phyloP scores from a whole-genome alignment of 1,140 invertebrate genomes.

The Schlechtendalia chinensis region DNA sequence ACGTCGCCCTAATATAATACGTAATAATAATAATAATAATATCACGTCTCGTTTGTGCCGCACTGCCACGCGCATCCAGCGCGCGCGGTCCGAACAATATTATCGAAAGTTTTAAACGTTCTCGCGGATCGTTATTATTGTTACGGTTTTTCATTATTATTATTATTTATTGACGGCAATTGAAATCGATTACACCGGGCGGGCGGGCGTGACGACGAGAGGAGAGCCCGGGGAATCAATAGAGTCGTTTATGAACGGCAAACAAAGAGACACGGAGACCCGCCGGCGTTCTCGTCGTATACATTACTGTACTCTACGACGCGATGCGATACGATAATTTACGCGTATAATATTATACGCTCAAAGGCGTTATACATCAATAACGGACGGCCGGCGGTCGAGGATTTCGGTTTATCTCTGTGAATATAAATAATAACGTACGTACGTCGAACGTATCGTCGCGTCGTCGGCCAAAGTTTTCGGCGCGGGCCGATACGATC shows the following conservation, averaged over 20 bases:
- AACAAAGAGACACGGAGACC: slow-evolving; percentile 4
- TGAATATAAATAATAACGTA: too few relatives aligned
- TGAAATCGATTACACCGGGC: slow-evolving; percentile 23
- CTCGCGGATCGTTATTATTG: background rate
- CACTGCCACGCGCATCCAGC: background rate
- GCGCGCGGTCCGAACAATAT: background rate
- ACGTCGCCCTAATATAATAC: too few relatives aligned
- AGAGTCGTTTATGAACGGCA: slow-evolving; percentile 3
- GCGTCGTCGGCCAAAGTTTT: background rate
- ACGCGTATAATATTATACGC: background rate
- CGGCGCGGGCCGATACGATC: too few relatives aligned
- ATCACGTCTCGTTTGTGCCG: background rate
- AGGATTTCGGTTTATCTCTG: too few relatives aligned
- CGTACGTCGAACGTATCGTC: too few relatives aligned
- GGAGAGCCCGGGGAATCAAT: slow-evolving; percentile 7
- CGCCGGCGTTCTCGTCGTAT: background rate
- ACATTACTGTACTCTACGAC: too few relatives aligned
- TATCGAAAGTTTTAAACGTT: background rate
- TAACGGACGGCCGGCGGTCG: too few relatives aligned
- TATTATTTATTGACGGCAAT: background rate
- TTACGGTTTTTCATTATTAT: background rate
- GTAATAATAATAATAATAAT: too few relatives aligned
- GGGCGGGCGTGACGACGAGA: background rate
- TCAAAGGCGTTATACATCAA: too few relatives aligned
- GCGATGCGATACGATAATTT: too few relatives aligned